These are phyloP conservation scores for Geophilus truncorum DNA, from an alignment of 2,888 invertebrate genomes.

Conservation along the genomic window DNA sequence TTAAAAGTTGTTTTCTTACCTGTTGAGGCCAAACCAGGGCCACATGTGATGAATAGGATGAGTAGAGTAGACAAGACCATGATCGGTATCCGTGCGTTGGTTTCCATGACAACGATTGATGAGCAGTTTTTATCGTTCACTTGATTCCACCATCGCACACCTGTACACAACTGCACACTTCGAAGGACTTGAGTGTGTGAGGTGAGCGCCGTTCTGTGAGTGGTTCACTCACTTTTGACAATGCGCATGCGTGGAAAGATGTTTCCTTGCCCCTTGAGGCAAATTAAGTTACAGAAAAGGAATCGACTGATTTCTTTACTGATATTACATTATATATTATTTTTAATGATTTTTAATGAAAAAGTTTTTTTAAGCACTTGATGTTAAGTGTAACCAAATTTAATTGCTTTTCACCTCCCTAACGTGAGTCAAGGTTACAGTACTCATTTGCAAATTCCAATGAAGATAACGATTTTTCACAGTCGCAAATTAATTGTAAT, in stretches of 20 bases:
- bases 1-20: background rate
- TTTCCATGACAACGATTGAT: background rate
- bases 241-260: background rate
- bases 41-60: background rate
- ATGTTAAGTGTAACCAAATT: background rate
- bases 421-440: background rate
- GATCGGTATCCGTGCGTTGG: conserved; percentile 23
- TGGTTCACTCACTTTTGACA: background rate
- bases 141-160: conserved; percentile 24
- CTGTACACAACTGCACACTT: background rate
- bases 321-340: too few species aligned
- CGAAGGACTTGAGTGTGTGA: background rate
- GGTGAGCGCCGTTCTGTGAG: background rate
- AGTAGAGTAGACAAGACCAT: background rate
- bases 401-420: background rate
- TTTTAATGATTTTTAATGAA: too few species aligned
- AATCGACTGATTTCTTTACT: background rate
- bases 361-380: too few species aligned
- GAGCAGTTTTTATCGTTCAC: background rate
- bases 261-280: conserved; percentile 10
- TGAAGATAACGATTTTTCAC: background rate
- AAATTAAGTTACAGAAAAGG: conserved; percentile 20
- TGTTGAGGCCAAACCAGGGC: background rate
- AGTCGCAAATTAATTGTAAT: background rate
- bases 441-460: background rate